phyloP scores from a whole-genome alignment of 2,113 vertebrate species.

The Baryphthengus martii region DNA sequence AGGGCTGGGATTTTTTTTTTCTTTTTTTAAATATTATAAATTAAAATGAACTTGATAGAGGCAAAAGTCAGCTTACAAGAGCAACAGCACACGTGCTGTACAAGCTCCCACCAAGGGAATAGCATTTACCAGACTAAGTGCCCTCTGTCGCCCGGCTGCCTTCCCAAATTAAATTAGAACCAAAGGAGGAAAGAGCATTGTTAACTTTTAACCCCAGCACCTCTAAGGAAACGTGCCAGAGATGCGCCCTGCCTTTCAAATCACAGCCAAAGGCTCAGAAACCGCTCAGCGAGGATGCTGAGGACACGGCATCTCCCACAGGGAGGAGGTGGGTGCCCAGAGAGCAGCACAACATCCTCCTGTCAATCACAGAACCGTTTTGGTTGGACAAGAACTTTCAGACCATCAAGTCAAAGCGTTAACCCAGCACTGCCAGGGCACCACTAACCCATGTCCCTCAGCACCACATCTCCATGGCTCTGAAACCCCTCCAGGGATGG shows the following conservation, averaged over 20 bases:
- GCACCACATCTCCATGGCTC: not conserved
- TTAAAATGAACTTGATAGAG: not conserved
- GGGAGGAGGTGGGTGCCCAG: not conserved
- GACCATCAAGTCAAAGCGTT: not conserved
- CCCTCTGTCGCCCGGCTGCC: constrained; percentile 16
- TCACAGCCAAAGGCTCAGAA: not conserved
- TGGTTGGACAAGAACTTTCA: not conserved
- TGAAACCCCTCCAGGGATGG: not conserved
- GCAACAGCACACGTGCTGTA: not conserved
- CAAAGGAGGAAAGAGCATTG: not conserved
- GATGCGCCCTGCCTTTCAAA: not conserved
- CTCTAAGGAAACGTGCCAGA: not conserved
- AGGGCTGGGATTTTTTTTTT: not conserved
- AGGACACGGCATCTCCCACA: accelerated
- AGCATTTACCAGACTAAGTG: constrained; percentile 13
- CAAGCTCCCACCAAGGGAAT: not conserved
- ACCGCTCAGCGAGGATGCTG: accelerated
- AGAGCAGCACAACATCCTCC: not conserved
- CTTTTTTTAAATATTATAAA: not conserved
- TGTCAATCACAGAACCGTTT: not conserved
- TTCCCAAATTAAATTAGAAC: constrained; percentile 34
- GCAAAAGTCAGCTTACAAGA: not conserved
- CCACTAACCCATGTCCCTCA: not conserved
- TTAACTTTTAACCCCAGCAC: constrained; percentile 15
- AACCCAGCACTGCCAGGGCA: not conserved